Evolutionary conservation across 2,888 invertebrate species (phyloP), one percentile per base, ranked within the genome.

Genomic region (Atrina japonica): DNA sequence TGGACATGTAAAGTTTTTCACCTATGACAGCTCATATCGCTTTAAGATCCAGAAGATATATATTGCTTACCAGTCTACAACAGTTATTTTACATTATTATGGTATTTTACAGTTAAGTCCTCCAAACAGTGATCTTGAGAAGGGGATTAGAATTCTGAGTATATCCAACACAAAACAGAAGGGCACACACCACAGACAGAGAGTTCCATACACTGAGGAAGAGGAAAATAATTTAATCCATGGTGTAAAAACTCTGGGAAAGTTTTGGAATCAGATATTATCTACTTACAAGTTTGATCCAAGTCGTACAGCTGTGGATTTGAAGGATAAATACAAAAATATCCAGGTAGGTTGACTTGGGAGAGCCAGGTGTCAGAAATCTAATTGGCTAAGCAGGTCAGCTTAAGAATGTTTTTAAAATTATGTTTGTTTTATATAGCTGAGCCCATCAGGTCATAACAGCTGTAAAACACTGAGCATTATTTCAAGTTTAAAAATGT

Each of bases 271-370:
- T 45, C 83, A 85, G 67, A 88, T 88, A 45, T 78, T 88, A 9
- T 58, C 66, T 16, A 81, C 83, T 3, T 88, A 86, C 64, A 59
- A 78, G 30, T 88, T 88, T 68, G 86, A 88, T 66, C 83, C 84
- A 0, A 75, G 80, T 5, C 75, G 88, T 21, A 88, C 84, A 9
- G 82, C 85, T 64, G 82, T 86, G 11, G 88, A 88, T 72, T 72
- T 88, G n/a, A 86, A 78, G 73, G 86, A 87, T 49, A 88, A 88
- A 71, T 84, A 84, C 69, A 86, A 83, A 65, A 78, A 83, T 65
- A 50, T 88, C 59, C 63, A 61, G 35, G 35, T 35, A 7, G 5
- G 35, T 35, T 35, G 35, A 35, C 35, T 35, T 5, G 11, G 5
- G 6, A 35, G 35, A 35, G 11, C 35, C 35, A 7, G 35, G 11